Conservation (phyloP, 2,113 vertebrate genomes). For the Lepus americanus region DNA sequence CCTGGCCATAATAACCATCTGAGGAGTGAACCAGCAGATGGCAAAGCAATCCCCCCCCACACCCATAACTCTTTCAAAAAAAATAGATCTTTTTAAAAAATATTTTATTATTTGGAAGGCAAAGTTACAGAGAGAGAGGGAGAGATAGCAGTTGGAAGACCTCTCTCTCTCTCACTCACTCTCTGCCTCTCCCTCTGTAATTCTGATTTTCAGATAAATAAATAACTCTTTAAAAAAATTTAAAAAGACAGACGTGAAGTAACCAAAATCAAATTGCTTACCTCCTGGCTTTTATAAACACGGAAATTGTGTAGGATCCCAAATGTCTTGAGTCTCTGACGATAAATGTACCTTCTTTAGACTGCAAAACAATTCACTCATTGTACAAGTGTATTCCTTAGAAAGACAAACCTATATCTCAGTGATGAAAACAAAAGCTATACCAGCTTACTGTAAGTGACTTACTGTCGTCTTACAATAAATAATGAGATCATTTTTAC, state of each 20-base stretch:
- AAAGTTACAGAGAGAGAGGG: too few species aligned
- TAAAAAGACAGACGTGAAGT: neutral
- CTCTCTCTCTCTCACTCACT: too few species aligned
- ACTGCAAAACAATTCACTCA: constrained; percentile 85
- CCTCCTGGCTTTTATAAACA: constrained; percentile 89
- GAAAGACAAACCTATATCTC: neutral
- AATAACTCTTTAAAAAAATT: too few species aligned
- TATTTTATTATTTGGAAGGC: too few species aligned
- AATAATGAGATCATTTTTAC: constrained; percentile 31
- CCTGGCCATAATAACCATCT: too few species aligned
- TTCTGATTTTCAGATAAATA: too few species aligned
- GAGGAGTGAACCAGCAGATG: too few species aligned
- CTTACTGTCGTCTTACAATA: neutral
- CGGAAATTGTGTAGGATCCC: constrained; percentile 91
- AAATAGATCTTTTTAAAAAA: too few species aligned
- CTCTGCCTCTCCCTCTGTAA: too few species aligned
- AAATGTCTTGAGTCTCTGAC: constrained; percentile 94
- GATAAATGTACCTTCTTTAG: constrained; percentile 92
- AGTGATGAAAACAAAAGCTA: constrained; percentile 35
- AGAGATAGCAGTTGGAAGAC: too few species aligned
- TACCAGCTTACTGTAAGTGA: neutral
- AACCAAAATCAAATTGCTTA: constrained; percentile 79
- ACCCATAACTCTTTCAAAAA: too few species aligned
- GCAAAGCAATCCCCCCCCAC: too few species aligned
- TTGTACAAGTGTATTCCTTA: constrained; percentile 55